Percentiles rank a stretch among this genome's conserved stretches.
Conservation (phyloP, 2,888 invertebrate species). For the Melieria crassipennis region DNA sequence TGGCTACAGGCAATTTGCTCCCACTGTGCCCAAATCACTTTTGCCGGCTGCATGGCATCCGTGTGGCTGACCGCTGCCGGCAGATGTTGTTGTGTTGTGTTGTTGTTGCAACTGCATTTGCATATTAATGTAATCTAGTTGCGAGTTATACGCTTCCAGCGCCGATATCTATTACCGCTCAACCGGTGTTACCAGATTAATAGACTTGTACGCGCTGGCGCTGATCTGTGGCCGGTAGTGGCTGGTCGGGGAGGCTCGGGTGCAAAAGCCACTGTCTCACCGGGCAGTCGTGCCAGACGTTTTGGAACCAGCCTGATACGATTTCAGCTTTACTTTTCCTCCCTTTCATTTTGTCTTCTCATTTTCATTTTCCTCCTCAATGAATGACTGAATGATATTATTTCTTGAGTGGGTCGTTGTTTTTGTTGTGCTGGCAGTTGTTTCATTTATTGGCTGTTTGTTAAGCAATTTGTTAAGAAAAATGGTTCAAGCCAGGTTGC, state of each 20-base stretch:
- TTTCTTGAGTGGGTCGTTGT: conserved; percentile 1
- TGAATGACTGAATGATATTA: conserved; percentile 20
- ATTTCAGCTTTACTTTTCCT: neutral
- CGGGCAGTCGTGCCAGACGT: conserved; percentile 17
- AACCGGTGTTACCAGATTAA: conserved; percentile 36
- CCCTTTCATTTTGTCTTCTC: conserved; percentile 11
- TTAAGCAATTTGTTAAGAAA: conserved; percentile 25
- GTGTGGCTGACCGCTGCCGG: conserved; percentile 15
- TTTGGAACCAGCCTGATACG: conserved; percentile 24
- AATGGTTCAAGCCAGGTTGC: no score
- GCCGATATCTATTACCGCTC: conserved; percentile 60
- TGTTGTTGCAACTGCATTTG: conserved; percentile 39
- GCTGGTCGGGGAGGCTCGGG: neutral
- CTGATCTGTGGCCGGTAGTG: neutral
- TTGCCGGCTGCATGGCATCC: conserved; percentile 14
- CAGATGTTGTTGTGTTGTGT: conserved; percentile 14
- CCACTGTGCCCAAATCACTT: conserved; percentile 49
- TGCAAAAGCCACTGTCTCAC: conserved; percentile 2
- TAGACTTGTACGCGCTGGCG: neutral
- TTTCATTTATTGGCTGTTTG: conserved; percentile 10
- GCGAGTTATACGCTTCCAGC: conserved; percentile 52
- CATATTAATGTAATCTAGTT: conserved; percentile 49
- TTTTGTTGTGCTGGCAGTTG: conserved; percentile 4
- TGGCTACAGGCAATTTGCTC: conserved; percentile 58
- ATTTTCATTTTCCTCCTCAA: conserved; percentile 10